Conservation (phyloP, 2,888 invertebrate species). For the Stictocephala bisonia region DNA sequence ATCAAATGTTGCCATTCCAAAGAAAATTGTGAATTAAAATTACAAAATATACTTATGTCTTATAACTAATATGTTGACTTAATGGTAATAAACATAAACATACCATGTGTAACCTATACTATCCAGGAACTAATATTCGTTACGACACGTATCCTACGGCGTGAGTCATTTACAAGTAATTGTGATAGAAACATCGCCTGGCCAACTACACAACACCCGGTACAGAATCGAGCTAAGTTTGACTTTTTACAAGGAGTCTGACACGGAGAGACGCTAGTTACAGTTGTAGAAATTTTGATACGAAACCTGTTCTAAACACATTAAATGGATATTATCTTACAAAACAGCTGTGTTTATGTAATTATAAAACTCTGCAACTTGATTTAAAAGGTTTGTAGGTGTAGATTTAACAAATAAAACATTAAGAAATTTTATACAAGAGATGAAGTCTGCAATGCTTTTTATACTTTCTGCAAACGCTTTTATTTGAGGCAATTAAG, state of each 20-base stretch:
- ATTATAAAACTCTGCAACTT: no score
- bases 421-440: no score
- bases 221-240: conserved; percentile 31
- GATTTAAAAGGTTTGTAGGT: no score
- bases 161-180: conserved; percentile 37
- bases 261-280: conserved; percentile 37
- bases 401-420: no score
- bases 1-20: no score
- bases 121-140: conserved; percentile 40
- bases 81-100: conserved; percentile 31
- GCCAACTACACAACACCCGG: conserved; percentile 34
- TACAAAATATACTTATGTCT: conserved; percentile 31
- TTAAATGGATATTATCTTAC: conserved; percentile 25
- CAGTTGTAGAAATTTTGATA: conserved; percentile 39
- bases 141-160: conserved; percentile 37
- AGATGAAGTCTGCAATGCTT: no score
- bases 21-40: conserved; percentile 16
- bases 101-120: conserved; percentile 40
- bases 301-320: conserved; percentile 29
- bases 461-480: no score
- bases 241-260: conserved; percentile 38
- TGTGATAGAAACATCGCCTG: conserved; percentile 32
- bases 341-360: no score
- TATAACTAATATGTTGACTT: conserved; percentile 27
- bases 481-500: no score